Conservation (phyloP, 2,888 invertebrate species). For the Leptura quadrifasciata region DNA sequence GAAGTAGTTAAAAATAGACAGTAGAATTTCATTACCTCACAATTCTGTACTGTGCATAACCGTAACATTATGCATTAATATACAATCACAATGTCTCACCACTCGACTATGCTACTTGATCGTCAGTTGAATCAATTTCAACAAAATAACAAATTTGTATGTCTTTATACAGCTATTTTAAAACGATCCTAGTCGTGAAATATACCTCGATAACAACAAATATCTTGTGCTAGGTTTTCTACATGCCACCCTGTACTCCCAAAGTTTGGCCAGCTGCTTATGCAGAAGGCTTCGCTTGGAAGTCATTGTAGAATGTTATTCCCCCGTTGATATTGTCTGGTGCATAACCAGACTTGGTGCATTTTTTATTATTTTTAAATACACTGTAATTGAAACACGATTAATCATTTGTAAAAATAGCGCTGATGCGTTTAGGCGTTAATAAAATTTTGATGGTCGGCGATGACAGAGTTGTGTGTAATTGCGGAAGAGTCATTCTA, state of each 20-base stretch:
- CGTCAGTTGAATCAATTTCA: no score
- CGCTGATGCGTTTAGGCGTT: conserved; percentile 27
- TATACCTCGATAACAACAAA: no score
- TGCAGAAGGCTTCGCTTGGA: conserved; percentile 34
- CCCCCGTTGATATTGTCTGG: conserved; percentile 43
- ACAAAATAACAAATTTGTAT: no score
- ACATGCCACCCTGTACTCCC: conserved; percentile 26
- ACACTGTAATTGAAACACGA: conserved; percentile 41
- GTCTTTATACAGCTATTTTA: no score
- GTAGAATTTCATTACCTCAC: no score
- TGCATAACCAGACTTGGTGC: conserved; percentile 42
- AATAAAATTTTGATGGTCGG: conserved; percentile 19
- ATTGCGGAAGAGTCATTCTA: conserved; percentile 1
- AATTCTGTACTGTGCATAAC: no score
- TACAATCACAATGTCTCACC: no score
- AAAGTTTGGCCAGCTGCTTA: conserved; percentile 36
- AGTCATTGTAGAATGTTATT: conserved; percentile 45
- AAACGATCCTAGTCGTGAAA: no score
- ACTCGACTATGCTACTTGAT: no score
- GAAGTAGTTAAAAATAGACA: no score
- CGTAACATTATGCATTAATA: no score
- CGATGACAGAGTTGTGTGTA: conserved; percentile 10
- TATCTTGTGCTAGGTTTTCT: neutral
- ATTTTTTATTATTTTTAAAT: conserved; percentile 43
- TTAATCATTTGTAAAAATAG: conserved; percentile 45